Evolutionary conservation across 2,113 vertebrate genomes (phyloP).

Genomic region (Nesogale talazaci): DNA sequence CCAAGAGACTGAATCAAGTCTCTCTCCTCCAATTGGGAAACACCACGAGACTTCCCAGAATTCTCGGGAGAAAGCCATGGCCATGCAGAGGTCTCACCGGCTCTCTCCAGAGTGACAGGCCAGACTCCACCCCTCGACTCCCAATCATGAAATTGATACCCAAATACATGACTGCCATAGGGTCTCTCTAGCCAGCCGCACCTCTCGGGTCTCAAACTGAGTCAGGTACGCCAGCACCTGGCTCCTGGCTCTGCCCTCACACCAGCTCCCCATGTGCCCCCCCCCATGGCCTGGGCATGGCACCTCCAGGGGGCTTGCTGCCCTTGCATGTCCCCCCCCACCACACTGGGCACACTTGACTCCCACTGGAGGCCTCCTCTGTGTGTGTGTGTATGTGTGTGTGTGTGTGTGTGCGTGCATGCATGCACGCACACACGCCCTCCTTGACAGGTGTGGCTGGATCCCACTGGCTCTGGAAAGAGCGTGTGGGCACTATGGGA

Average conservation of each 20-base stretch:
- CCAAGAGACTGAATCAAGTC: no score
- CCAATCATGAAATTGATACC: no score
- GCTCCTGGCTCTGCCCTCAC: background rate
- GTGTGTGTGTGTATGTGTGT: background rate
- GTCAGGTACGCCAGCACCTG: background rate
- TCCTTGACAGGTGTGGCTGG: background rate
- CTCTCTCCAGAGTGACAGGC: no score
- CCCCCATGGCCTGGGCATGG: background rate
- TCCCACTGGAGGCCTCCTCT: background rate
- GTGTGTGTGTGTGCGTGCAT: background rate
- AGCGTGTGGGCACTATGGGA: background rate
- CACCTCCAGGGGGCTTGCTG: no score
- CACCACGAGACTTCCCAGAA: no score
- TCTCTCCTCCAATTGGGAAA: no score
- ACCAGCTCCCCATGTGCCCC: accelerated
- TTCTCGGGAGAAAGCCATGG: no score
- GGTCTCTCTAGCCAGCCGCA: background rate
- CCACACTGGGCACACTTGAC: background rate
- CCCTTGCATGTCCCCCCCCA: no score
- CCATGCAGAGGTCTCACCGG: no score
- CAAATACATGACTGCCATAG: no score
- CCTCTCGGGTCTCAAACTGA: background rate
- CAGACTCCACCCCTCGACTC: no score
- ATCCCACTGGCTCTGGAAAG: background rate
- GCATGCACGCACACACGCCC: no score